Evolutionary conservation across 2,888 invertebrate species (phyloP), one percentile per base, ranked within the genome.

Genomic region (Drosophila anomelani): DNA sequence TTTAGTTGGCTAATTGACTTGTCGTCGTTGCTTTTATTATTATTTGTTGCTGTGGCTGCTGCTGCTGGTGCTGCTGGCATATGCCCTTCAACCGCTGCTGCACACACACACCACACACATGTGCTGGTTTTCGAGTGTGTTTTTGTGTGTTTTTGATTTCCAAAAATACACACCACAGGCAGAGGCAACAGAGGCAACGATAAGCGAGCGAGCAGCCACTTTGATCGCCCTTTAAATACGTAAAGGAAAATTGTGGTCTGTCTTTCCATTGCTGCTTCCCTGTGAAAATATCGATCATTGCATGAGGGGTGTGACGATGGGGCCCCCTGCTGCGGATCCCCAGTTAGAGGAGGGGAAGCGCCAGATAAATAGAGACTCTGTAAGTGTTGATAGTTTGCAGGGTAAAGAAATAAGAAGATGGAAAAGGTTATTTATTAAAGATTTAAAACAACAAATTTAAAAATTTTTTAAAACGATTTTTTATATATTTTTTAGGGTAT

Each of bases 271-370:
- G 70, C 88, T 89, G 89, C 46, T 62, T 36, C 75, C 89, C 89
- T 89, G 80, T 81, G 85, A 86, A 80, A 80, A 80, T 87, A 83
- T 85, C 81, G 90, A 89, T 88, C 89, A 78, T 56, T 38, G 66
- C 73, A 47, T 73, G 73, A 73, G 72, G 72, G 72, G 72, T 73
- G 72, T 73, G 73, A 58, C 73, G 46, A 72, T 56, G 56, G 39
- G 46, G 53, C 46, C 46, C 39, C 41, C 36, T 29, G 32, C 23
- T 32, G 62, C 6, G 38, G 44, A 34, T 26, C 26, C 5, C n/a
- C 20, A 12, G 17, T 8, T 10, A 23, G 66, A 34, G 56, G 41
- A 34, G 47, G 32, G 39, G 51, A 51, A 34, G 12, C 10, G 5
- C 0, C 6, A 7, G 4, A 8, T 15, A 17, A 13, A 32, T 7